Evolutionary conservation across 1,140 invertebrate species (phyloP), one percentile per base, ranked within the genome.

Genomic region (Lethrus apterus): DNA sequence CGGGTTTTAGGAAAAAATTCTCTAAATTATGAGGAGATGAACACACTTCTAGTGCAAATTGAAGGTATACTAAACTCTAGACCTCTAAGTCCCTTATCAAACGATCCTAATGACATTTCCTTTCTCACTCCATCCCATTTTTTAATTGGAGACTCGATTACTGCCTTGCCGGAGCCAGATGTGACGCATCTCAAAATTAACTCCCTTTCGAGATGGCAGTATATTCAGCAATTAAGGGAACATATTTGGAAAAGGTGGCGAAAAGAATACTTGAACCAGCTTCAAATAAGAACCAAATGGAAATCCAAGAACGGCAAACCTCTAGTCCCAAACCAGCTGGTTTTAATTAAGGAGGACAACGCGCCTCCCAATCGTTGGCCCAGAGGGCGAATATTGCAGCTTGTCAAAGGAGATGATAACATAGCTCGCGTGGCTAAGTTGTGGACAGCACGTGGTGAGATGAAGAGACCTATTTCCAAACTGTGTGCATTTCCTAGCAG

Each of bases 101-200:
- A n/a, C n/a, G n/a, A n/a, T n/a, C n/a, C n/a, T n/a, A n/a, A 40
- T 32, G 55, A 59, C 31, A 9, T 24, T 0, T 29, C 14, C 7
- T 46, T 50, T 2, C 38, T 62, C 2, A 58, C 57, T 0, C 57
- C 57, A 8, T 51, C 44, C 9, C 51, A 57, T 33, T 59, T 57
- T 33, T n/a, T n/a, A n/a, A n/a, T n/a, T n/a, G n/a, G n/a, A n/a
- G n/a, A n/a, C n/a, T n/a, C n/a, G n/a, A n/a, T n/a, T n/a, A n/a
- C n/a, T n/a, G n/a, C n/a, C n/a, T n/a, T n/a, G n/a, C n/a, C n/a
- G n/a, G n/a, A n/a, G n/a, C n/a, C n/a, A n/a, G n/a, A n/a, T n/a
- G n/a, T n/a, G n/a, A n/a, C n/a, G n/a, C n/a, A n/a, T n/a, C 35
- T 58, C n/a, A 54, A 53, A 13, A 51, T 51, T 11, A 44, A 23